Evolutionary conservation across 2,888 invertebrate species (phyloP), one percentile per base, ranked within the genome.

Genomic region (Pyralis farinalis): DNA sequence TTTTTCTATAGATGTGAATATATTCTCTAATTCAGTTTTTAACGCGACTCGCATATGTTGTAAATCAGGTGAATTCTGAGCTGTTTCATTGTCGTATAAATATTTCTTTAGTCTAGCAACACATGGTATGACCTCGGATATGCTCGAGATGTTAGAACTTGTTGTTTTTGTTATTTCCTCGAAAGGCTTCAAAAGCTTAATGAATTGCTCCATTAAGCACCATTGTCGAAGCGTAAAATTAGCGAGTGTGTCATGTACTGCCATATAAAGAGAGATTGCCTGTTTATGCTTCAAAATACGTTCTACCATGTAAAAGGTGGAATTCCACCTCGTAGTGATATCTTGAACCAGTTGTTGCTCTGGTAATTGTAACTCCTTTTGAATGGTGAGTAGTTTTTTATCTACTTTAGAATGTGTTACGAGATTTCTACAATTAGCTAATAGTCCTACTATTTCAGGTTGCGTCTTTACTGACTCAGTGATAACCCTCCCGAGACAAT

Each of bases 281-380:
- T 49, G 32, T 22, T 48, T 57, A 29, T 59, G 59, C 39, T 60
- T 52, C 31, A 58, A 36, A 25, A 58, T 38, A 0, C 55, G 44
- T 20, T 55, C 50, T 4, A 22, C 5, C 38, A 62, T 31, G 42
- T 60, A 60, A 9, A 37, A 63, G 0, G 54, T 59, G 1, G 43
- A 46, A 10, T 47, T 48, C 44, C 43, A 49, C 12, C 44, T 11
- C 6, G 47, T 49, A 21, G 3, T 47, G 3, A 47, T 32, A 11
- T 47, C 58, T 38, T 63, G 59, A n/a, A 56, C 57, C 27, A 64
- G 36, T 25, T 54, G 51, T 38, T 57, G 58, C 3, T 60, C 2
- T 0, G 63, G 59, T 32, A 63, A 55, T 8, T 47, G 49, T 10
- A 65, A 29, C 32, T 66, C 56, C 25, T 56, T 31, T 53, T 59